Evolutionary conservation across 2,888 invertebrate genomes (phyloP).

Genomic region (Encarsia formosa): DNA sequence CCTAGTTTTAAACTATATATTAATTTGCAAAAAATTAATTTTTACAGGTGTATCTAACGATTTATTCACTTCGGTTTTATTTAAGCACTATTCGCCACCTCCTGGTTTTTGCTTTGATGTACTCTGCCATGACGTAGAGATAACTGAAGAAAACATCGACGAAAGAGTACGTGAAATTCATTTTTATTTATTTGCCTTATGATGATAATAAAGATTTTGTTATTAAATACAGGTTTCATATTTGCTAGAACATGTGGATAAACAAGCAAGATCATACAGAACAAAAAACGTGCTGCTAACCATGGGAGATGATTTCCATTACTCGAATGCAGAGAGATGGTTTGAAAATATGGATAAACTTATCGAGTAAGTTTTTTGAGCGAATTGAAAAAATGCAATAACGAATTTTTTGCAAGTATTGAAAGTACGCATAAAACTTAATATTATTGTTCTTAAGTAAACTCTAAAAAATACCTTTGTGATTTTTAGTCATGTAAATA

Average conservation of each 20-base stretch:
- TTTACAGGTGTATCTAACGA: conserved; percentile 62
- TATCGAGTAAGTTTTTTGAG: conserved; percentile 57
- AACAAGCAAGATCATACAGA: conserved; percentile 59
- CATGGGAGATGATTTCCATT: conserved; percentile 91
- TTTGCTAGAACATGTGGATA: no score
- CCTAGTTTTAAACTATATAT: neutral
- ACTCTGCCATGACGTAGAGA: conserved; percentile 57
- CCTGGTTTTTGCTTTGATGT: conserved; percentile 91
- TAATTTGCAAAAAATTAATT: neutral
- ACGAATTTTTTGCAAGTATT: neutral
- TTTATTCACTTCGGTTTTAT: conserved; percentile 80
- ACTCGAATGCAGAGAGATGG: conserved; percentile 75
- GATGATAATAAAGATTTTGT: no score
- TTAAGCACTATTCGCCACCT: conserved; percentile 80
- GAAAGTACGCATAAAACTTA: neutral
- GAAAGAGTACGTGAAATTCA: conserved; percentile 64
- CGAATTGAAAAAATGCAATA: neutral
- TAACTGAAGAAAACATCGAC: no score
- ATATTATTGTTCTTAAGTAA: neutral
- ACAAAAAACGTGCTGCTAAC: conserved; percentile 76
- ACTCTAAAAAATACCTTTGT: no score
- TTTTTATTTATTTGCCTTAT: no score
- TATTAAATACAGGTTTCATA: no score
- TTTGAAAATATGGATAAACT: conserved; percentile 82
- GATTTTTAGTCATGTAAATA: conserved; percentile 60